phyloP scores from a whole-genome alignment of 2,113 vertebrate genomes.

The Coreoperca whiteheadi region DNA sequence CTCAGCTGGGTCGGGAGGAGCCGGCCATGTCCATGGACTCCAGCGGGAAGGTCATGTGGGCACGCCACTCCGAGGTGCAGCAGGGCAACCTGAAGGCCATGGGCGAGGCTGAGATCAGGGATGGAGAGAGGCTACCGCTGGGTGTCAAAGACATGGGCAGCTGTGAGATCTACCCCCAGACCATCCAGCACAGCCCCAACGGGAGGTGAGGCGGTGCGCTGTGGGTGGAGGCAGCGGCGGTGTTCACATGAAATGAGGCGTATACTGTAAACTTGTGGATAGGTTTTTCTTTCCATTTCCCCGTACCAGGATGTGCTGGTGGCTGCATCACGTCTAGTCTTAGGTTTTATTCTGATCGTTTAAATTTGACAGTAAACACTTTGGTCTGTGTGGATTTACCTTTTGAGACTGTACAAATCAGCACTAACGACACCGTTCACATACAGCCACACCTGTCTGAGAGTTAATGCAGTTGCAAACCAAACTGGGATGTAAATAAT shows the following conservation, averaged over 20 bases:
- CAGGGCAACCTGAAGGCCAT: constrained; percentile 96
- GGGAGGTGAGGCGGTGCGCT: constrained; percentile 85
- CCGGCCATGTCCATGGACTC: constrained; percentile 98
- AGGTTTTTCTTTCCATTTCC: not conserved
- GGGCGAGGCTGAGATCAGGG: constrained; percentile 93
- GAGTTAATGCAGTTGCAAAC: no score
- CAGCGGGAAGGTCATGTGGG: constrained; percentile 97
- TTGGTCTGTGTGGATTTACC: no score
- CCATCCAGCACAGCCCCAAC: constrained; percentile 95
- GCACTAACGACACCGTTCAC: not conserved
- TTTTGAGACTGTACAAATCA: no score
- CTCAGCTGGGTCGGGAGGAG: constrained; percentile 93
- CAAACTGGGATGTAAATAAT: no score
- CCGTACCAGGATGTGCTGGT: not conserved
- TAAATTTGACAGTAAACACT: not conserved
- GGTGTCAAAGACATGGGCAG: constrained; percentile 97
- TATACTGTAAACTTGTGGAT: not conserved
- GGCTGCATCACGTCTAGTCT: not conserved
- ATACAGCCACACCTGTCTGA: no score
- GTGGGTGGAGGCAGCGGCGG: not conserved
- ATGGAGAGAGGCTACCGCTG: constrained; percentile 91
- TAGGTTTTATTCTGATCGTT: not conserved
- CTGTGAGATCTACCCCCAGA: constrained; percentile 97
- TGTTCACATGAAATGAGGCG: not conserved
- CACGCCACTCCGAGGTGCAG: constrained; percentile 93